A percentile compares a stretch with the other conserved stretches of the same genome.
These are phyloP conservation scores for Drosophila neonasuta DNA, from an alignment of 2,888 invertebrate genomes.

Conservation along the genomic window DNA sequence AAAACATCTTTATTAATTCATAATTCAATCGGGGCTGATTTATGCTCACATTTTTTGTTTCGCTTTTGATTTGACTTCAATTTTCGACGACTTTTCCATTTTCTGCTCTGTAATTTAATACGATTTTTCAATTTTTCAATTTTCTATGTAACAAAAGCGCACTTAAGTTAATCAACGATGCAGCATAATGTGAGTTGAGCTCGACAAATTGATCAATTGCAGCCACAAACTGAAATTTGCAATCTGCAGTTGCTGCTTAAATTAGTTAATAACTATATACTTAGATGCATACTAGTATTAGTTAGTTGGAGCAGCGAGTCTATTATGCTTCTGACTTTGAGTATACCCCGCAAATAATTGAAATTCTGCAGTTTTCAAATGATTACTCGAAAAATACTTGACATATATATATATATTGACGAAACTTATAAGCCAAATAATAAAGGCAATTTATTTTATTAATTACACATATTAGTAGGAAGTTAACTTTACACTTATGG, in stretches of 20 bases:
- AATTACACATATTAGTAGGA: too few relatives aligned
- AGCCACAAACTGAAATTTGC: constrained; percentile 41
- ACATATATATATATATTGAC: too few relatives aligned
- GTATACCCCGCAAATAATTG: neutral
- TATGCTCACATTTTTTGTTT: constrained; percentile 26
- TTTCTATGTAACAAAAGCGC: constrained; percentile 53
- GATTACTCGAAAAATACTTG: neutral
- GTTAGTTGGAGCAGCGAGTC: too few relatives aligned
- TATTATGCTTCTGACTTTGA: neutral
- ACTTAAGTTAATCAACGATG: constrained; percentile 18
- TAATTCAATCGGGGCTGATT: constrained; percentile 79
- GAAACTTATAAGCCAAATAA: too few relatives aligned
- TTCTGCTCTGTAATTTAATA: constrained; percentile 72
- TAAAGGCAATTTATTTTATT: too few relatives aligned
- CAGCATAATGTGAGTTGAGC: constrained; percentile 15
- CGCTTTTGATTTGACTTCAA: constrained; percentile 74
- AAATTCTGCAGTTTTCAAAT: neutral
- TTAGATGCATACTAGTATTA: neutral
- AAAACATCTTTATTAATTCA: constrained; percentile 82
- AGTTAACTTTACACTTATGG: too few relatives aligned
- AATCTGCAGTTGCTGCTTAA: constrained; percentile 54
- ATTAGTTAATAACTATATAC: constrained; percentile 55
- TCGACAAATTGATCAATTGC: constrained; percentile 29
- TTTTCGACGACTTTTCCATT: constrained; percentile 45
- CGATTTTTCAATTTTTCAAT: constrained; percentile 78